A percentile compares a stretch with the other conserved stretches of the same genome.
phyloP scores from a whole-genome alignment of 2,113 vertebrate species.

The Gulo gulo region DNA sequence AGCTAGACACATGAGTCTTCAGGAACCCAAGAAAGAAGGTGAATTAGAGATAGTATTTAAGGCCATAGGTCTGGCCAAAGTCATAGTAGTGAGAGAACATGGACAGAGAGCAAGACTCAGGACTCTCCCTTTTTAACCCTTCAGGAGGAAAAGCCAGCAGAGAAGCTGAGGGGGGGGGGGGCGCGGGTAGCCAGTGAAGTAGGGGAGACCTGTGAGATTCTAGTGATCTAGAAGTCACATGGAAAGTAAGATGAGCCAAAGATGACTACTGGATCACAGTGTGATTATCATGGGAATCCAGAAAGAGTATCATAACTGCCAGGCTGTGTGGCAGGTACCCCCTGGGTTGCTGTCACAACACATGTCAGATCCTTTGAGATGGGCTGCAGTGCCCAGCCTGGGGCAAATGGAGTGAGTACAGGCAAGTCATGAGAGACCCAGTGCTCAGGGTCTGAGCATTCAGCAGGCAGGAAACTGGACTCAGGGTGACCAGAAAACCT shows the following conservation, averaged over 20 bases:
- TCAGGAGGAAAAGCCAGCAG: neutral
- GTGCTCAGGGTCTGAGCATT: neutral
- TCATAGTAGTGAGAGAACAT: neutral
- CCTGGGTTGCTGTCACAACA: neutral
- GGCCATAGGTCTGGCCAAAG: neutral
- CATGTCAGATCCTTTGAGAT: neutral
- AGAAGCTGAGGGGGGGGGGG: too few relatives aligned
- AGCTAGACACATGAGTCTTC: neutral
- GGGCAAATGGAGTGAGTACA: neutral
- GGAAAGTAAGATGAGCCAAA: neutral
- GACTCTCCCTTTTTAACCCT: neutral
- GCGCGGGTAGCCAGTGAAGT: neutral
- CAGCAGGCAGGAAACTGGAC: neutral
- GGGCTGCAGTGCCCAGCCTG: neutral
- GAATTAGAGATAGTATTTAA: neutral
- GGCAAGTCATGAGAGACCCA: neutral
- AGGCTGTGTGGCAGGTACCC: rapidly evolving
- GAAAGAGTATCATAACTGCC: neutral
- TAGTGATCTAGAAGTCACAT: neutral
- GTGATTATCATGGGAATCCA: neutral
- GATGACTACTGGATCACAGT: neutral
- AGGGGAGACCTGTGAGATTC: neutral
- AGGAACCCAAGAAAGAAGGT: neutral
- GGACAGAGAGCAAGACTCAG: neutral
- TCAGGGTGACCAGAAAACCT: neutral